Base-by-base conservation (phyloP, 2,888 invertebrate genomes). In the Hartigia nigra region DNA sequence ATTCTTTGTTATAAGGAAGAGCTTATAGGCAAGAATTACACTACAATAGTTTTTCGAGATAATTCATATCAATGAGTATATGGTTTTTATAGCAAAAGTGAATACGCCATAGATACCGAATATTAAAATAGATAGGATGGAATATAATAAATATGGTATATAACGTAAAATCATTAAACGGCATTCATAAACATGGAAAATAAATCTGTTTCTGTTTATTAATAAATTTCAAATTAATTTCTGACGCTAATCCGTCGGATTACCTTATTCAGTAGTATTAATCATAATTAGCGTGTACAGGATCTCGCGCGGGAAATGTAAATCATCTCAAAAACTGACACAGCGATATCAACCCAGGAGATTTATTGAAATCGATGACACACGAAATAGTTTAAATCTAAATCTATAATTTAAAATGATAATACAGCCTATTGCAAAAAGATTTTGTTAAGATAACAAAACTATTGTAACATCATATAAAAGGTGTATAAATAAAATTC, bases 221-320 rank as follows among this genome's bases (percentile, higher is more conserved):
- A 55, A 55, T 55, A 23, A 55, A 9, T 55, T 55, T 23, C 9
- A 55, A 55, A 9, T 55, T 55, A 55, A 55, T 55, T 55, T 55
- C 55, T 72, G 72, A 72, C 72, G 31, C 34, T 72, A 72, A 72
- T 72, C 72, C 72, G 12, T 12, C 11, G 72, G 72, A 72, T 72
- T 72, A 72, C 72, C 12, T 72, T 1, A 72, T 23, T 34, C 31
- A 32, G 72, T 12, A 31, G 32, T 34, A 72, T 72, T 72, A 32
- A 72, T 72, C 72, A 72, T 72, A 31, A 34, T 72, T 72, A 72
- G 32, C 12, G 72, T 72, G 12, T 23, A 31, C 72, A 12, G 32
- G 12, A 31, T 55, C 72, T 12, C 12, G 31, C 31, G 32, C 23
- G 12, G 12, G 11, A 31, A 72, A 72, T 72, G 31, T 72, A 72